A percentile compares a stretch with the other conserved stretches of the same genome.
Evolutionary conservation across 2,888 invertebrate genomes (phyloP).

Genomic region (Heliconius erato): DNA sequence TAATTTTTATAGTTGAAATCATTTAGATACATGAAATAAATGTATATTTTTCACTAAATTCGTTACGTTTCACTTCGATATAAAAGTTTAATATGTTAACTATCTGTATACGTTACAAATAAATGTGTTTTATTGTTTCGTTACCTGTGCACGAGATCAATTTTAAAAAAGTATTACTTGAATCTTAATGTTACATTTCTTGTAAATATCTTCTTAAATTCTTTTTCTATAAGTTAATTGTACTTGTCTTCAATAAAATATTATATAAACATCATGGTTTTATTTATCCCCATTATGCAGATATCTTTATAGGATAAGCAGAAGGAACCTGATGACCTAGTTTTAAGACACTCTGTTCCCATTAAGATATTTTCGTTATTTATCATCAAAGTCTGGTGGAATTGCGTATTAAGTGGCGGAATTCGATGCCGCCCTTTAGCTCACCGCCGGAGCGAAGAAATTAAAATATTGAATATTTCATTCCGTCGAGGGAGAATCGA

Average conservation of each 20-base stretch:
- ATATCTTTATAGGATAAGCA: not conserved
- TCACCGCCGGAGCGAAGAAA: too few relatives aligned
- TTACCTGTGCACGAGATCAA: constrained; percentile 52
- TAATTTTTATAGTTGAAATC: constrained; percentile 68
- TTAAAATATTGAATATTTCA: too few relatives aligned
- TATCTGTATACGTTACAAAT: constrained; percentile 48
- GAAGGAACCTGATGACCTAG: too few relatives aligned
- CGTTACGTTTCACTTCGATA: constrained; percentile 46
- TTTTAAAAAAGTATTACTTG: constrained; percentile 66
- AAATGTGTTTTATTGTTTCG: constrained; percentile 48
- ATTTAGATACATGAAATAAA: constrained; percentile 51
- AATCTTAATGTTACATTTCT: constrained; percentile 75
- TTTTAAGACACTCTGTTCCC: too few relatives aligned
- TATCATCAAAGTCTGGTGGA: too few relatives aligned
- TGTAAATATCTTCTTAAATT: constrained; percentile 83
- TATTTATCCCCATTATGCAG: constrained; percentile 34
- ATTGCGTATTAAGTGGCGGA: too few relatives aligned
- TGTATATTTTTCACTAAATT: constrained; percentile 53
- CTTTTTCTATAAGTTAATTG: constrained; percentile 81
- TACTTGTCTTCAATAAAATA: constrained; percentile 81
- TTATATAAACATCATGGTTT: constrained; percentile 52
- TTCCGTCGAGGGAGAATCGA: too few relatives aligned
- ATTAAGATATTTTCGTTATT: too few relatives aligned
- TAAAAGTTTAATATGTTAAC: constrained; percentile 42
- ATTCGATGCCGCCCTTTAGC: too few relatives aligned